Evolutionary conservation across 2,797 vertebrate species (phyloP).

Genomic region (Onychomys torridus): DNA sequence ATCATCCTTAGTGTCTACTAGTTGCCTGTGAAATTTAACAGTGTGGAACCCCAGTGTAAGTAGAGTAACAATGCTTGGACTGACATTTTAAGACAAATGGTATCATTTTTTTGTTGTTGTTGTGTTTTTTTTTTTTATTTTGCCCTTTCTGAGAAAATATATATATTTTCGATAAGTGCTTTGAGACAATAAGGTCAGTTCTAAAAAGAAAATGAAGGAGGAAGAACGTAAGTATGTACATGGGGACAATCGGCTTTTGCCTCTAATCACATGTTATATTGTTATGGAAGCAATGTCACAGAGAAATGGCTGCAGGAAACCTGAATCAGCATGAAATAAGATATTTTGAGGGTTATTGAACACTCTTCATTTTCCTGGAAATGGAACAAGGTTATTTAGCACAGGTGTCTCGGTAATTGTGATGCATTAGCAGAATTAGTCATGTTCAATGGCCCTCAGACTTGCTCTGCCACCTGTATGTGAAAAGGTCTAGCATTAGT

Average conservation of each 20-base stretch:
- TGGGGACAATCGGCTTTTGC: not conserved
- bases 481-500: not conserved
- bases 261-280: not conserved
- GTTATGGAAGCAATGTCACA: not conserved
- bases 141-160: not conserved
- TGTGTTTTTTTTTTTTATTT: conserved; percentile 17
- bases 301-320: not conserved
- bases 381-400: conserved; percentile 74
- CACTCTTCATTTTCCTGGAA: conserved; percentile 57
- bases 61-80: not conserved
- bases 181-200: not conserved
- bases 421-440: conserved; percentile 75
- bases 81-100: conserved; percentile 40
- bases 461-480: conserved; percentile 39
- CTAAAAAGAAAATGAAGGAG: not conserved
- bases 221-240: not conserved
- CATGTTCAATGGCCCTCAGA: conserved; percentile 56
- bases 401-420: conserved; percentile 80
- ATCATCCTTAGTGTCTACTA: not conserved
- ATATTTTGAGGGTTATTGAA: conserved; percentile 60
- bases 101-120: not conserved
- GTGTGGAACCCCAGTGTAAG: not conserved
- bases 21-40: conserved; percentile 40
- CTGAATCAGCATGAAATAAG: conserved; percentile 57
- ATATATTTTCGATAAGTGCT: not conserved